These are phyloP conservation scores for Ivindomyrus marchei DNA, from an alignment of 2,113 vertebrate genomes.

Conservation along the genomic window DNA sequence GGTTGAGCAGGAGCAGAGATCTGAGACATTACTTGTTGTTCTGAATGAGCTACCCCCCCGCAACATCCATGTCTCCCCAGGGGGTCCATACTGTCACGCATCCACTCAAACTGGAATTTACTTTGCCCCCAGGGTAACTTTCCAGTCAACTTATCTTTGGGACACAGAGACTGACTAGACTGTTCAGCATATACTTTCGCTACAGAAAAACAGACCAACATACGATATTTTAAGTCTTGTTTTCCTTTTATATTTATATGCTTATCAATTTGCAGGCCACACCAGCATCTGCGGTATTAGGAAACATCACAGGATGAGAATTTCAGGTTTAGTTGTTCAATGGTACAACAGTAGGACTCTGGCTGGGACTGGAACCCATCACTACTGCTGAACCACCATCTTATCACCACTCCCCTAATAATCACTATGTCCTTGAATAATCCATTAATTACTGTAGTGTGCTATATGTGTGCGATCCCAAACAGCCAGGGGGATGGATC, in stretches of 20 bases:
- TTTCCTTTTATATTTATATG: not conserved
- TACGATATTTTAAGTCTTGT: not conserved
- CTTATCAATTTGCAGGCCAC: not conserved
- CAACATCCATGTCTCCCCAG: not conserved
- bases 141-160: not conserved
- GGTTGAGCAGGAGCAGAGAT: slow-evolving; percentile 53
- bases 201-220: not conserved
- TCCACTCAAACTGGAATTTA: not conserved
- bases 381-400: not conserved
- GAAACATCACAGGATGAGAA: not conserved
- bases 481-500: not conserved
- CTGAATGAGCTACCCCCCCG: not conserved
- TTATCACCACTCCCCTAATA: not conserved
- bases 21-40: not conserved
- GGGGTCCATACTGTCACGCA: not conserved
- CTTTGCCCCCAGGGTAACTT: not conserved
- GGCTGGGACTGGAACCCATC: not conserved
- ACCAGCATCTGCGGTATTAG: not conserved
- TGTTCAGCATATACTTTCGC: not conserved
- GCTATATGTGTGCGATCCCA: not conserved
- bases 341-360: not conserved
- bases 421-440: not conserved
- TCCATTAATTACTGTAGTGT: not conserved
- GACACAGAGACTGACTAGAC: not conserved
- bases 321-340: not conserved